Base-by-base conservation (phyloP, 2,888 invertebrate genomes). In the Periphyllus acericola region DNA sequence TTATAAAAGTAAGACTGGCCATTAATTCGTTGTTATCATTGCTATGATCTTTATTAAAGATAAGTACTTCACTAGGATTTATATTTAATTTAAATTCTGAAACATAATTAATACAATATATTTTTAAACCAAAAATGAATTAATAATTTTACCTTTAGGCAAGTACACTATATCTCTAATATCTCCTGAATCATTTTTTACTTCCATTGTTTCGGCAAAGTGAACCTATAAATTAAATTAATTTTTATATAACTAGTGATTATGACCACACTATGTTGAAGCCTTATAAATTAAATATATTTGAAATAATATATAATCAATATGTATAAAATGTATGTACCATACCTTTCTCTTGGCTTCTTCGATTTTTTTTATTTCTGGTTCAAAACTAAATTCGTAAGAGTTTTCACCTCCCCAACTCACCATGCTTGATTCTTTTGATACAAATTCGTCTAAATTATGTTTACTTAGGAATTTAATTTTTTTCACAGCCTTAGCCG, bases 401-500 rank as follows among this genome's bases (percentile, higher is more conserved):
- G 94, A 93, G 91, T 95, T 95, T 71, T 93, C 93, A 0, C 97
- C 97, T 2, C 97, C 97, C 97, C 97, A 97, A 90, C 93, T 93
- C 81, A 92, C 92, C 84, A 96, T 92, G n/a, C 95, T 95, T 90
- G 96, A 95, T 89, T 96, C 95, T 0, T 94, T 93, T 82, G 94
- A 92, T 4, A 98, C 95, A 91, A 93, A 95, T 29, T 95, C 95
- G 89, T 94, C 94, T 79, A 98, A 92, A 29, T 93, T 94, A 89
- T 94, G 94, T 91, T 96, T 96, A 86, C 93, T 94, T 0, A 96
- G 93, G 92, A 97, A 96, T 91, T 96, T 97, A 91, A 98, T 96
- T 92, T 95, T 95, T 91, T 96, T 95, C 34, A 97, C 95, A 21
- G 97, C 97, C 92, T 96, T 96, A 0, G 96, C 95, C 4, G 97